These are phyloP conservation scores for Aleiodes leptofemur DNA, from an alignment of 2,888 invertebrate genomes.

Conservation along the genomic window DNA sequence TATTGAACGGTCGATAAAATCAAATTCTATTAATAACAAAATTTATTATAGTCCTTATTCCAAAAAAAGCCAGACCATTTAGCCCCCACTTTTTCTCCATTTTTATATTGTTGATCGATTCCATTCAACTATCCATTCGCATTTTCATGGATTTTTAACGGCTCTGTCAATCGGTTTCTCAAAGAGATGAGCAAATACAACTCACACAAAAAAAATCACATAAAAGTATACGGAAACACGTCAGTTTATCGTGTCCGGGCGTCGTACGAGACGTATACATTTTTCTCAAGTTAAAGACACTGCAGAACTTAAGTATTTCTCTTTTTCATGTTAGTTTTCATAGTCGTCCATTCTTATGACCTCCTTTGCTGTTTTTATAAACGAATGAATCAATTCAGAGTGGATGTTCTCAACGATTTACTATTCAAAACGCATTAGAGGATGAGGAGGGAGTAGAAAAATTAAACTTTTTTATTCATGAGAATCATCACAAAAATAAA, in stretches of 20 bases:
- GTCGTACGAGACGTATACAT: slow-evolving; percentile 23
- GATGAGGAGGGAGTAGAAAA: too few relatives aligned
- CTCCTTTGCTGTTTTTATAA: too few relatives aligned
- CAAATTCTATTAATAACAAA: too few relatives aligned
- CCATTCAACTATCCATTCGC: background rate
- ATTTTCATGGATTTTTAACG: slow-evolving; percentile 17
- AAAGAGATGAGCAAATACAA: slow-evolving; percentile 12
- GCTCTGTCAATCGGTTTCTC: background rate
- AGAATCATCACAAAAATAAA: too few relatives aligned
- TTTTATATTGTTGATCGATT: background rate
- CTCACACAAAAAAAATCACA: background rate
- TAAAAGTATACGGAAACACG: background rate
- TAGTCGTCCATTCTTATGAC: background rate
- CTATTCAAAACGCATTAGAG: background rate
- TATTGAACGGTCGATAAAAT: too few relatives aligned
- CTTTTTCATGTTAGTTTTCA: slow-evolving; percentile 4
- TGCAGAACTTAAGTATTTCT: slow-evolving; percentile 16
- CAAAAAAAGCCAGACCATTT: background rate
- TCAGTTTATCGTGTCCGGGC: slow-evolving; percentile 22
- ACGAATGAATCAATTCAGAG: background rate
- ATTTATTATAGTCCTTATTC: too few relatives aligned
- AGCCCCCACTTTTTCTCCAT: background rate
- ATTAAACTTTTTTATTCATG: too few relatives aligned
- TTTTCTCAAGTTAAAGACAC: slow-evolving; percentile 23
- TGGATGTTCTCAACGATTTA: background rate